Percentiles rank a stretch among this genome's conserved stretches.
These are phyloP conservation scores for Zygaena filipendulae DNA, from an alignment of 2,888 invertebrate species.

Conservation along the genomic window DNA sequence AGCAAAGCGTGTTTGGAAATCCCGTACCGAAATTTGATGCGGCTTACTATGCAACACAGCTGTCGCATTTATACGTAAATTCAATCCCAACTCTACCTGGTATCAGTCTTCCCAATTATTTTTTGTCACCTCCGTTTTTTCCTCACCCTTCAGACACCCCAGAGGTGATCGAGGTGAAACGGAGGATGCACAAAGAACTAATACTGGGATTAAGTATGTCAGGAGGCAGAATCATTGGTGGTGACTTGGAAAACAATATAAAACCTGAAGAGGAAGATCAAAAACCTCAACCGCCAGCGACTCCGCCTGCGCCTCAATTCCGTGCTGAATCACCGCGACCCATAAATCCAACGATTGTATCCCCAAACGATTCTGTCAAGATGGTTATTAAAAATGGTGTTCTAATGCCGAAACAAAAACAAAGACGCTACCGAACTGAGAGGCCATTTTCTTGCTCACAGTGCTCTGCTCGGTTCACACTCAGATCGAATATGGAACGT, in stretches of 20 bases:
- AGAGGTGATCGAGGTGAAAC: slow-evolving; percentile 75
- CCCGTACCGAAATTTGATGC: slow-evolving; percentile 72
- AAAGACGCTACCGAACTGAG: slow-evolving; percentile 89
- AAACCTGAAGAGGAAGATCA: slow-evolving; percentile 61
- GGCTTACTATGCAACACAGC: slow-evolving; percentile 70
- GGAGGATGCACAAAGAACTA: slow-evolving; percentile 73
- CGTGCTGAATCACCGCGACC: slow-evolving; percentile 59
- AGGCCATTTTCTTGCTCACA: slow-evolving; percentile 91
- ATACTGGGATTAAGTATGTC: slow-evolving; percentile 74
- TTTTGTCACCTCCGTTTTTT: slow-evolving; percentile 70
- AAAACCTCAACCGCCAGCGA: slow-evolving; percentile 51
- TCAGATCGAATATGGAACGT: slow-evolving; percentile 94
- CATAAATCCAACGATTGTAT: slow-evolving; percentile 44
- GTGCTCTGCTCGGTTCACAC: slow-evolving; percentile 89
- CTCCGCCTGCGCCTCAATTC: slow-evolving; percentile 53
- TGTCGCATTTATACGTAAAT: slow-evolving; percentile 70
- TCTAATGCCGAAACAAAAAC: slow-evolving; percentile 92
- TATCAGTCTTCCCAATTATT: slow-evolving; percentile 65
- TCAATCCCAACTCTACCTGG: slow-evolving; percentile 65
- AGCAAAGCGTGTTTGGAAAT: slow-evolving; percentile 74
- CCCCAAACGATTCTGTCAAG: slow-evolving; percentile 75
- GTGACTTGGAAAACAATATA: slow-evolving; percentile 40
- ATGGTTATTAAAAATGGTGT: slow-evolving; percentile 93
- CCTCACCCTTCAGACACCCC: slow-evolving; percentile 66
- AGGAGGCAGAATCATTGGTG: slow-evolving; percentile 72